These are phyloP conservation scores for Thymelicus lineola DNA, from an alignment of 2,888 invertebrate species.

Conservation along the genomic window DNA sequence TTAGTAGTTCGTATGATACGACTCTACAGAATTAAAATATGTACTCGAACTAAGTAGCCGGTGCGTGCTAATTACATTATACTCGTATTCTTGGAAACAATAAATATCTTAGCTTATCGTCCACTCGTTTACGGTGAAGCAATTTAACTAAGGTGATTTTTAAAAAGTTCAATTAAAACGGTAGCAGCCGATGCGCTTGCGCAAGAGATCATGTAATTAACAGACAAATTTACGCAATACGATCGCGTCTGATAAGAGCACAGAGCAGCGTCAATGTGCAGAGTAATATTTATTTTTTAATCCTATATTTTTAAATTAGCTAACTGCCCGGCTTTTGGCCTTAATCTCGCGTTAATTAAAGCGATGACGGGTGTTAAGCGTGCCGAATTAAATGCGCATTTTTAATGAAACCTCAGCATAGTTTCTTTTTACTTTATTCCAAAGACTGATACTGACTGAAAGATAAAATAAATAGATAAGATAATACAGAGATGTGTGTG, in stretches of 20 bases:
- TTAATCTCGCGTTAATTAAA: constrained; percentile 2
- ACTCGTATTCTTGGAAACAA: background rate
- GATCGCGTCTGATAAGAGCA: constrained; percentile 63
- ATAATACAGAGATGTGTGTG: too few relatives aligned
- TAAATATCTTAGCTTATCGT: background rate
- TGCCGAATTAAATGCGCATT: background rate
- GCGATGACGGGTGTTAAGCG: background rate
- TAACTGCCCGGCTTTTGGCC: background rate
- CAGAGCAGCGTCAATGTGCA: constrained; percentile 35
- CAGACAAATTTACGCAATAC: constrained; percentile 71
- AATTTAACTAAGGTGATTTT: constrained; percentile 42
- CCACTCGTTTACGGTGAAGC: background rate
- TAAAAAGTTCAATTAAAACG: constrained; percentile 69
- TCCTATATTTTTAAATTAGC: constrained; percentile 5
- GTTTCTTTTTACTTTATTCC: too few relatives aligned
- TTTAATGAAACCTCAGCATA: background rate
- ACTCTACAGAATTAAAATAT: background rate
- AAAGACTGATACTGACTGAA: background rate
- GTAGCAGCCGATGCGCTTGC: constrained; percentile 63
- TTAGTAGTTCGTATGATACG: too few relatives aligned
- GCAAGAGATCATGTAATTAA: constrained; percentile 65
- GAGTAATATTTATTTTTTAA: constrained; percentile 16
- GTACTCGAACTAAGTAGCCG: background rate
- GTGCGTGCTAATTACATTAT: background rate
- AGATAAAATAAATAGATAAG: background rate